Evolutionary conservation across 2,888 invertebrate genomes (phyloP).

Genomic region (Dermolepida albohirtum): DNA sequence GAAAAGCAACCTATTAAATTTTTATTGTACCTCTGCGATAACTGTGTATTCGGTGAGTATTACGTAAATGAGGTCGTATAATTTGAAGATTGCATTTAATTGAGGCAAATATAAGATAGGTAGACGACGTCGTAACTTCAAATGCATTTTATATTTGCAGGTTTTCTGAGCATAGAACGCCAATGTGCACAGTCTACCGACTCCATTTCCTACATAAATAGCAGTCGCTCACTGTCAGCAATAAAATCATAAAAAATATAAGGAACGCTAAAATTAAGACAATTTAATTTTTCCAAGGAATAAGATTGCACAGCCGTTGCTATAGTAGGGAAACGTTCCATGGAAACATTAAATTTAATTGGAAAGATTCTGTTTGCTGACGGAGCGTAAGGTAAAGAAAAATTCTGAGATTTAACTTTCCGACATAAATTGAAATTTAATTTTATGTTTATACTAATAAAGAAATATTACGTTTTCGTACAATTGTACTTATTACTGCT

Average conservation of each 20-base stretch:
- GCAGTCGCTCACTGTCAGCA: constrained; percentile 49
- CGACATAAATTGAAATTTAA: constrained; percentile 8
- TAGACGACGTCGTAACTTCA: constrained; percentile 25
- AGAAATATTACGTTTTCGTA: no score
- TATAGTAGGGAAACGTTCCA: constrained; percentile 41
- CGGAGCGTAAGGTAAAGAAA: constrained; percentile 11
- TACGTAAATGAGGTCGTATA: neutral
- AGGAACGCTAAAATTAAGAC: constrained; percentile 51
- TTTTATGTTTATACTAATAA: neutral
- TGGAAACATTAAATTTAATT: constrained; percentile 50
- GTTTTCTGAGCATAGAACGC: constrained; percentile 2
- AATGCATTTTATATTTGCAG: constrained; percentile 20
- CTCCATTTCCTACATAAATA: constrained; percentile 49
- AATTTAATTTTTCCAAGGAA: constrained; percentile 52
- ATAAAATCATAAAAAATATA: constrained; percentile 52
- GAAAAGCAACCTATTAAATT: no score
- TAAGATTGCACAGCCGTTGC: constrained; percentile 45
- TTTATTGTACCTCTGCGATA: no score
- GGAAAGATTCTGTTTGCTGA: constrained; percentile 39
- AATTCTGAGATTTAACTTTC: neutral
- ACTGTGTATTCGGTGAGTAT: neutral
- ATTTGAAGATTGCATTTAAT: constrained; percentile 11
- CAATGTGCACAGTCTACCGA: neutral
- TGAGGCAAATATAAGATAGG: constrained; percentile 24
- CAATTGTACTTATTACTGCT: no score